phyloP scores from a whole-genome alignment of 2,797 vertebrate genomes.

The Limnodromus scolopaceus region DNA sequence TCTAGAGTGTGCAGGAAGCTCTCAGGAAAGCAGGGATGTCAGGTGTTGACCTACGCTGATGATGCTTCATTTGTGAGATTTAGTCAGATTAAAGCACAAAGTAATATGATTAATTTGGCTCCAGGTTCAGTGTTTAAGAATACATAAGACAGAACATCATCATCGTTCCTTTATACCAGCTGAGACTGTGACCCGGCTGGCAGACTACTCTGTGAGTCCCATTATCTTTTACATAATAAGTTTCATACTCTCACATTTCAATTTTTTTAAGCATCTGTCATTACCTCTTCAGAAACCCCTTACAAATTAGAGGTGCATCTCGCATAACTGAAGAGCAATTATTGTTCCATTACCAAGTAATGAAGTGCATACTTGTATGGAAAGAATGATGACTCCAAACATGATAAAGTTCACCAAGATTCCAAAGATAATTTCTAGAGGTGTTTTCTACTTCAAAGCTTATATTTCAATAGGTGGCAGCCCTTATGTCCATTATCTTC shows the following conservation, averaged over 20 bases:
- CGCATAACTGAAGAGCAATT: slow-evolving; percentile 52
- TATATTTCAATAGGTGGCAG: background rate
- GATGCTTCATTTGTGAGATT: slow-evolving; percentile 12
- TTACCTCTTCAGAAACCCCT: slow-evolving; percentile 46
- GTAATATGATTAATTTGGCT: slow-evolving; percentile 14
- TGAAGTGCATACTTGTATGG: slow-evolving; percentile 28
- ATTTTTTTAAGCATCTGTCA: slow-evolving; percentile 35
- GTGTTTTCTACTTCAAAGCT: background rate
- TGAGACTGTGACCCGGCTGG: slow-evolving; percentile 23
- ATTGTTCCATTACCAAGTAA: slow-evolving; percentile 42
- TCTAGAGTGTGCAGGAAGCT: background rate
- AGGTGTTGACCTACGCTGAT: background rate
- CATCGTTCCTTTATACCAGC: background rate
- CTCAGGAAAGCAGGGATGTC: background rate
- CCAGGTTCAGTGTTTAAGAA: background rate
- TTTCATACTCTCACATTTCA: slow-evolving; percentile 28
- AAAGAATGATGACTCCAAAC: slow-evolving; percentile 35
- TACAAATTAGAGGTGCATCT: slow-evolving; percentile 34
- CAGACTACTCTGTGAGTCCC: background rate
- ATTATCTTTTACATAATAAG: slow-evolving; percentile 7
- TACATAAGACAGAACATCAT: background rate
- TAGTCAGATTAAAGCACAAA: background rate
- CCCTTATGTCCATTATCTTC: background rate
- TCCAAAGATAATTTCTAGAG: slow-evolving; percentile 8
- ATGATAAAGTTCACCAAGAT: slow-evolving; percentile 18